Evolutionary conservation across 2,888 invertebrate species (phyloP).

Genomic region (Drosophila histrio): DNA sequence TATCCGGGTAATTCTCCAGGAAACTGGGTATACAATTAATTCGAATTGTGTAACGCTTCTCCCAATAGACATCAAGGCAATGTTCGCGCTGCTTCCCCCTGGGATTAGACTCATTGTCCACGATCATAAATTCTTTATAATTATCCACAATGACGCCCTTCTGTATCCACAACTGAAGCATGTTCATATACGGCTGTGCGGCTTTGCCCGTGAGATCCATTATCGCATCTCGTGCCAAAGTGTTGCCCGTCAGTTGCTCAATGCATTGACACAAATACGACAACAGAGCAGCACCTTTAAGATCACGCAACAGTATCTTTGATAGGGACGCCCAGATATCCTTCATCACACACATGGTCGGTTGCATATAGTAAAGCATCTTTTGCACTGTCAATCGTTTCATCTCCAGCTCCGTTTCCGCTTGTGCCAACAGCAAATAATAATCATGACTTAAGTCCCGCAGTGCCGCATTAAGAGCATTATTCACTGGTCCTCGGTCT

Average conservation of each 20-base stretch:
- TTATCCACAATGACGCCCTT: slow-evolving; percentile 96
- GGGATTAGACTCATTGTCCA: slow-evolving; percentile 93
- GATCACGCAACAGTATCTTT: slow-evolving; percentile 89
- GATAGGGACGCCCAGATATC: slow-evolving; percentile 91
- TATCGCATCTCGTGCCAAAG: slow-evolving; percentile 90
- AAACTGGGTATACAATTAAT: slow-evolving; percentile 94
- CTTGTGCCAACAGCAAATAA: slow-evolving; percentile 91
- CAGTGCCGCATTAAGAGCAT: slow-evolving; percentile 94
- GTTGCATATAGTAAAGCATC: slow-evolving; percentile 95
- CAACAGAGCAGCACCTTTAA: slow-evolving; percentile 90
- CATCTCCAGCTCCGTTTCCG: slow-evolving; percentile 91
- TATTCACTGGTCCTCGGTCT: slow-evolving; percentile 94
- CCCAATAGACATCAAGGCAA: slow-evolving; percentile 90
- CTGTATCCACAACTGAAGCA: slow-evolving; percentile 97
- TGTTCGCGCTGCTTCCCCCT: neutral
- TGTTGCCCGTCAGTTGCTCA: slow-evolving; percentile 89
- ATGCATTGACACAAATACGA: slow-evolving; percentile 94
- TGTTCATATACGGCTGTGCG: slow-evolving; percentile 95
- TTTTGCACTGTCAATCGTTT: slow-evolving; percentile 93
- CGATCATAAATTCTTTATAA: slow-evolving; percentile 95
- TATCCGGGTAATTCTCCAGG: slow-evolving; percentile 92
- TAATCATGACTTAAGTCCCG: slow-evolving; percentile 92
- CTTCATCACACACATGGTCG: slow-evolving; percentile 93
- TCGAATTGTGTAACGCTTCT: slow-evolving; percentile 94
- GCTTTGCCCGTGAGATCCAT: slow-evolving; percentile 93